These are phyloP conservation scores for Slavum lentiscoides DNA, from an alignment of 2,888 invertebrate species.

Conservation along the genomic window DNA sequence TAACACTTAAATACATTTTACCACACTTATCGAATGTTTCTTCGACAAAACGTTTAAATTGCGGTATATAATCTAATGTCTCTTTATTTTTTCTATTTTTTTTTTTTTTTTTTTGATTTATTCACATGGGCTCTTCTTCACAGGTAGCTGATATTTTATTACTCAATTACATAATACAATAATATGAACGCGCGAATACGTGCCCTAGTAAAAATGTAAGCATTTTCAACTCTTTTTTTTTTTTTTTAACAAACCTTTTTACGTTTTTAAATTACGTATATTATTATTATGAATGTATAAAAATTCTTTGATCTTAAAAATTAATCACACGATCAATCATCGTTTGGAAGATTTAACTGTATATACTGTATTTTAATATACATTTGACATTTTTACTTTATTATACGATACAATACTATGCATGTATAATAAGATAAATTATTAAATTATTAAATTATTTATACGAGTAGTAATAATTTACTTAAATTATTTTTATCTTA, in stretches of 20 bases:
- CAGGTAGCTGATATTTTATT: background rate
- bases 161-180: background rate
- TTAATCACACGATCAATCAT: conserved; percentile 1
- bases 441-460: no score
- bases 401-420: no score
- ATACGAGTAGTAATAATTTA: no score
- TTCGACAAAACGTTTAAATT: background rate
- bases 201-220: no score
- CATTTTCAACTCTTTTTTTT: background rate
- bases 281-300: no score
- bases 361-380: background rate
- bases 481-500: no score
- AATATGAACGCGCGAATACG: no score
- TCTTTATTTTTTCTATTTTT: no score
- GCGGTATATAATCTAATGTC: background rate
- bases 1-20: conserved; percentile 16
- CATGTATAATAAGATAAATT: no score
- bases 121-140: background rate
- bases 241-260: background rate
- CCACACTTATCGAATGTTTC: conserved; percentile 8
- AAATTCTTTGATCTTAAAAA: no score
- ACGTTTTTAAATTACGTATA: no score
- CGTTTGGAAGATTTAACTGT: background rate
- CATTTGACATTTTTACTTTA: background rate
- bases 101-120: background rate